Base-by-base conservation (phyloP, 2,888 invertebrate species). In the Drosophila monieri region DNA sequence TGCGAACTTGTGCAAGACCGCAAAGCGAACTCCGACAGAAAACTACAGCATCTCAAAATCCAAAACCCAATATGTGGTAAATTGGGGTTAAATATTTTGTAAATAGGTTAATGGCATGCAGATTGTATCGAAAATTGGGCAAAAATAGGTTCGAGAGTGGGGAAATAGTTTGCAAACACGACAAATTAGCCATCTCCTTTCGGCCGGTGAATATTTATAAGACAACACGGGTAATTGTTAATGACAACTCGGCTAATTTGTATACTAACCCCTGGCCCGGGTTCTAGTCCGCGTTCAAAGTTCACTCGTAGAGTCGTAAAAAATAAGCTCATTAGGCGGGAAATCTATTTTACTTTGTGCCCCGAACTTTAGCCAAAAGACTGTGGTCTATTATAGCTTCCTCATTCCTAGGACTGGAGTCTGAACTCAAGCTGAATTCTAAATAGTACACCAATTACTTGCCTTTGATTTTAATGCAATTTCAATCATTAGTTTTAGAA, bases 1-100 rank as follows among this genome's bases (percentile, higher is more conserved):
- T 48, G 61, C 71, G 14, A 70, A 68, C 78, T 88, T 88, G 80
- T 62, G 87, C 80, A 80, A 80, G 46, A 53, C n/a, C 56, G 60
- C 80, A 68, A 59, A 68, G 47, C 37, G 51, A 56, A 41, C 39
- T 41, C 15, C 39, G 44, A 77, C 55, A 30, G 39, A 49, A 3
- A 44, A 44, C 60, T 37, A n/a, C 69, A 69, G 69, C 69, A 66
- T 73, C 74, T 55, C 46, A 3, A 44, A 72, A 21, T 32, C 39
- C 49, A 48, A 59, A 72, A 21, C 23, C 39, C 49, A 48, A 59
- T 78, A 73, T 21, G 32, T 47, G n/a, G 12, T 15, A 27, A 64
- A 73, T 73, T 69, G 77, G 74, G 74, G 80, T 73, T 81, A 80
- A 76, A 78, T 76, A 61, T 73, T 59, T 69, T 51, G 55, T 77